Percentiles rank a stretch among this genome's conserved stretches.
Conservation (phyloP, 2,888 invertebrate genomes). For the Crocallis elinguaria region DNA sequence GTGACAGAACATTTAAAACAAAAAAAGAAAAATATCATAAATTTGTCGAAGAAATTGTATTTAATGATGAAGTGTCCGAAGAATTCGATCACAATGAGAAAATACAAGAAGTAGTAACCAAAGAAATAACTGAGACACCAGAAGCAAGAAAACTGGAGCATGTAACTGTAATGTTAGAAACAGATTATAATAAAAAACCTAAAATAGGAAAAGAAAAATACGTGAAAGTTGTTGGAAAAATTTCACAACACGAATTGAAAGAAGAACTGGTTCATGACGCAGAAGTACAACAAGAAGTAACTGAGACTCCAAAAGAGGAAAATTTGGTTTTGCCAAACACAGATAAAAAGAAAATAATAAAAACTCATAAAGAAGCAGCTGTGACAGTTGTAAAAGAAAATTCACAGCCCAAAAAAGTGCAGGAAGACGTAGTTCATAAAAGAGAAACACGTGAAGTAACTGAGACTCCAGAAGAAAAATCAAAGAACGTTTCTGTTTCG, state of each 20-base stretch:
- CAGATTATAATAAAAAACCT: too few relatives aligned
- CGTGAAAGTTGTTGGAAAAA: too few relatives aligned
- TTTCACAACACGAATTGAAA: too few relatives aligned
- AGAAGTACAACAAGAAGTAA: too few relatives aligned
- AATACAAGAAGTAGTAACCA: constrained; percentile 33
- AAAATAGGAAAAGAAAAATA: too few relatives aligned
- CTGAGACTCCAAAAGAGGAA: constrained; percentile 68
- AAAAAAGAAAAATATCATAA: constrained; percentile 39
- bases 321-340: constrained; percentile 44
- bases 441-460: too few relatives aligned
- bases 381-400: too few relatives aligned
- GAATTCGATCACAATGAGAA: constrained; percentile 24
- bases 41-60: constrained; percentile 49
- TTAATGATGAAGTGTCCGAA: constrained; percentile 27
- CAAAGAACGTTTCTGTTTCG: too few relatives aligned
- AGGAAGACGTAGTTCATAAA: too few relatives aligned
- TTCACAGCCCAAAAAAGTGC: too few relatives aligned
- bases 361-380: constrained; percentile 38
- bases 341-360: constrained; percentile 46
- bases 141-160: constrained; percentile 68
- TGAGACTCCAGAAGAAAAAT: too few relatives aligned
- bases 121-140: constrained; percentile 47
- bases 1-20: constrained; percentile 47
- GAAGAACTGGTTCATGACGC: too few relatives aligned
- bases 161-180: constrained; percentile 64